Evolutionary conservation across 2,113 vertebrate genomes (phyloP), one percentile per base, ranked within the genome.

Genomic region (Equus quagga): DNA sequence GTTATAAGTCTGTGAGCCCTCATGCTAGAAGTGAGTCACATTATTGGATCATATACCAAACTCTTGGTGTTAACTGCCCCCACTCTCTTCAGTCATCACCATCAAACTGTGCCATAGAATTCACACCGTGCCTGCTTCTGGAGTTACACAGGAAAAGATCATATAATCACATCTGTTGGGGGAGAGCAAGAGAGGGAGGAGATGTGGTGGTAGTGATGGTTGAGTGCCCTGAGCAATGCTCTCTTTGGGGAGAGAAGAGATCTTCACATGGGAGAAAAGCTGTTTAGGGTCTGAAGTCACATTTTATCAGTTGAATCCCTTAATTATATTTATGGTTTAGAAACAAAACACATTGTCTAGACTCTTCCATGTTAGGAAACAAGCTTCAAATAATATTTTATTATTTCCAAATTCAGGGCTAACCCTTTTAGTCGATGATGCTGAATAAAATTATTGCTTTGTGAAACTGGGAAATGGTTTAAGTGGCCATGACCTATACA

Each of bases 321-420:
- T 85, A 89, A 81, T 41, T 85, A 51, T 95, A 28, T 78, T 91
- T 72, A 78, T 3, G 88, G 24, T 58, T 83, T 79, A 83, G 69
- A 95, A 95, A 91, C 56, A 93, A 93, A 87, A 82, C 31, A 80
- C 17, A 82, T 51, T 88, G 93, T 95, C 44, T 93, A 60, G 36
- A 93, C 26, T 83, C 36, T 31, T 86, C 54, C 46, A 49, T 56
- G 21, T 96, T 92, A 83, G 62, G 46, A 83, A 72, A 72, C 12
- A 65, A 88, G 21, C 28, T 78, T 79, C 62, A 87, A 83, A 67
- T 72, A 64, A 72, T 44, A 79, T 88, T 76, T 90, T 2, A 87
- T 19, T 87, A 6, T 67, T 96, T 91, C 36, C 33, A 95, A 91
- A 88, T 91, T 93, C 4, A 26, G 26, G 15, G n/a, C 9, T 91